A percentile compares a stretch with the other conserved stretches of the same genome.
These are phyloP conservation scores for Sebastes flavidus DNA, from an alignment of 2,797 vertebrate genomes.

Conservation along the genomic window DNA sequence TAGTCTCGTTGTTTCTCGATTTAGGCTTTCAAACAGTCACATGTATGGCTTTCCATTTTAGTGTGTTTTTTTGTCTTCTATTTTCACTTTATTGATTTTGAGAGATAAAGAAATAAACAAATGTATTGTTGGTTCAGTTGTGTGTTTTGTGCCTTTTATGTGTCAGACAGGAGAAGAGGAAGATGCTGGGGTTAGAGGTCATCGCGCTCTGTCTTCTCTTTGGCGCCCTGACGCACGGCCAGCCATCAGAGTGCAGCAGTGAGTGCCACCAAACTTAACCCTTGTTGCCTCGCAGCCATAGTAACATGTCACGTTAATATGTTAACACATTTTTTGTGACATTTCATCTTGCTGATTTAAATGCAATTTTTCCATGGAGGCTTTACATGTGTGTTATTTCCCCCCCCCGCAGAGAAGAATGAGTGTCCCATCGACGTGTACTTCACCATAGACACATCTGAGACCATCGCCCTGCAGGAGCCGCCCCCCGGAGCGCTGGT, in stretches of 20 bases:
- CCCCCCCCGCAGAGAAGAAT: slow-evolving; percentile 49
- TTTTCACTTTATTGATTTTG: not conserved
- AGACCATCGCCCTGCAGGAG: slow-evolving; percentile 94
- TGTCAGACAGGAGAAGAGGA: slow-evolving; percentile 67
- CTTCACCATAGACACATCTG: slow-evolving; percentile 97
- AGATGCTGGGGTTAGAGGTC: slow-evolving; percentile 71
- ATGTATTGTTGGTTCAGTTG: slow-evolving; percentile 54
- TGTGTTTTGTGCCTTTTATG: slow-evolving; percentile 9
- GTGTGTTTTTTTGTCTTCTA: not conserved
- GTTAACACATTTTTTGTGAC: not conserved
- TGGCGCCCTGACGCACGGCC: slow-evolving; percentile 59
- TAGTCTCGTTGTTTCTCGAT: not conserved
- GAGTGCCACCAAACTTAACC: slow-evolving; percentile 42
- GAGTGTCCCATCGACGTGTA: slow-evolving; percentile 91
- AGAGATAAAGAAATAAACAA: not conserved
- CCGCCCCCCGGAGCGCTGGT: slow-evolving; percentile 91
- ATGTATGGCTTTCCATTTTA: not conserved
- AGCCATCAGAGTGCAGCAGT: slow-evolving; percentile 66
- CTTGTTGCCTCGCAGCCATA: not conserved
- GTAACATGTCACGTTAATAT: not conserved
- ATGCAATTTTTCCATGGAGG: not conserved
- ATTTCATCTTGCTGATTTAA: not conserved
- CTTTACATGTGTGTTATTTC: not conserved
- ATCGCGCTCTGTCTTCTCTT: slow-evolving; percentile 69
- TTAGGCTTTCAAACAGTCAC: not conserved